These are phyloP conservation scores for Suricata suricatta DNA, from an alignment of 2,113 vertebrate species.

Conservation along the genomic window DNA sequence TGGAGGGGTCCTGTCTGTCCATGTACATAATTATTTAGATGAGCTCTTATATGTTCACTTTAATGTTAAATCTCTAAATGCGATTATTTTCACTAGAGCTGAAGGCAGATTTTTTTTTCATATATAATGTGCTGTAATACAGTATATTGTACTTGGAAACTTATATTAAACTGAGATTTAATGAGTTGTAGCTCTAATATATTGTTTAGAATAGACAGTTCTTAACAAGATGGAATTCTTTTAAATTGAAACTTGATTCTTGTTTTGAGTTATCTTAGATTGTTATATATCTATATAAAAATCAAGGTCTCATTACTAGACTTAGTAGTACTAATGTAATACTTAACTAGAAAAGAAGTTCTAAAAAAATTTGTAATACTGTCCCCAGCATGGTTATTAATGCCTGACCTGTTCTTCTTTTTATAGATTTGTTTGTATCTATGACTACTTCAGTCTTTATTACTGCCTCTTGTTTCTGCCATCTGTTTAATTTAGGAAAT, in stretches of 20 bases:
- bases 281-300: constrained; percentile 26
- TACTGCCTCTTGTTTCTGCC: background rate
- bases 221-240: background rate
- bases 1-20: background rate
- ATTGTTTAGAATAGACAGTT: constrained; percentile 22
- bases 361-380: background rate
- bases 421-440: background rate
- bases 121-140: background rate
- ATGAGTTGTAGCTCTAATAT: constrained; percentile 20
- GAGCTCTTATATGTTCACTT: constrained; percentile 29
- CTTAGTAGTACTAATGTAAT: background rate
- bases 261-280: constrained; percentile 37
- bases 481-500: constrained; percentile 31
- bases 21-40: constrained; percentile 18
- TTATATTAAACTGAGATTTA: constrained; percentile 42
- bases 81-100: background rate
- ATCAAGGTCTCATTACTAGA: background rate
- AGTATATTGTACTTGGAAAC: constrained; percentile 4
- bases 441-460: background rate
- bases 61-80: constrained; percentile 1
- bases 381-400: background rate
- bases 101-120: background rate
- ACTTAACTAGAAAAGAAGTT: constrained; percentile 18
- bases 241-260: constrained; percentile 41
- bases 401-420: background rate